Conservation (phyloP, 1,140 invertebrate species). For the Drosophila nikananu region DNA sequence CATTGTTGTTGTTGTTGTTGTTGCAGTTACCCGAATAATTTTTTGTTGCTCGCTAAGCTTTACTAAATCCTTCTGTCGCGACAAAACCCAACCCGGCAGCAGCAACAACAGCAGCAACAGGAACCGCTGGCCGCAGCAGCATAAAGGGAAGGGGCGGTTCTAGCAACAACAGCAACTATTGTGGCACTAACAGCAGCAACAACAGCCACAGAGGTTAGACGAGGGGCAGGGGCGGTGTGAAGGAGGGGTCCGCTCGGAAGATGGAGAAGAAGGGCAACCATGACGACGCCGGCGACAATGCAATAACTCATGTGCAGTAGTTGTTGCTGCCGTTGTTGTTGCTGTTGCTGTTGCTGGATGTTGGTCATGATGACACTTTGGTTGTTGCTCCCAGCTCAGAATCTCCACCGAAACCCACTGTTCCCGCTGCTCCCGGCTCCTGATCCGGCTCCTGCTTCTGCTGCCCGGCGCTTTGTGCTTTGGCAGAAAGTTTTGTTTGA, state of each 20-base stretch:
- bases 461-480: conserved; percentile 47
- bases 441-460: background rate
- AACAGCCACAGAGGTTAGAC: conserved; percentile 25
- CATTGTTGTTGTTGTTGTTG: background rate
- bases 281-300: conserved; percentile 64
- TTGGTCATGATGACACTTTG: conserved; percentile 74
- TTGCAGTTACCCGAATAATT: conserved; percentile 33
- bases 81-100: conserved; percentile 48
- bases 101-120: conserved; percentile 35
- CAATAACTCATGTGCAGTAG: conserved; percentile 71
- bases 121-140: conserved; percentile 41
- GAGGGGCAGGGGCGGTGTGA: conserved; percentile 15
- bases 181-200: conserved; percentile 6
- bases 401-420: conserved; percentile 4
- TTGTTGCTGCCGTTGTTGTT: conserved; percentile 44
- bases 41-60: conserved; percentile 60
- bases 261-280: conserved; percentile 43
- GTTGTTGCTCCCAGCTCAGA: conserved; percentile 49
- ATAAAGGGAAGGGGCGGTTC: background rate
- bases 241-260: conserved; percentile 3
- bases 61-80: conserved; percentile 73
- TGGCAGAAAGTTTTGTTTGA: conserved; percentile 71
- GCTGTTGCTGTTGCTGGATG: conserved; percentile 28
- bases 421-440: background rate
- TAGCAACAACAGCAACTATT: conserved; percentile 9